Percentiles rank a stretch among this genome's conserved stretches.
Conservation (phyloP, 2,888 invertebrate species). For the Beris morrisii region DNA sequence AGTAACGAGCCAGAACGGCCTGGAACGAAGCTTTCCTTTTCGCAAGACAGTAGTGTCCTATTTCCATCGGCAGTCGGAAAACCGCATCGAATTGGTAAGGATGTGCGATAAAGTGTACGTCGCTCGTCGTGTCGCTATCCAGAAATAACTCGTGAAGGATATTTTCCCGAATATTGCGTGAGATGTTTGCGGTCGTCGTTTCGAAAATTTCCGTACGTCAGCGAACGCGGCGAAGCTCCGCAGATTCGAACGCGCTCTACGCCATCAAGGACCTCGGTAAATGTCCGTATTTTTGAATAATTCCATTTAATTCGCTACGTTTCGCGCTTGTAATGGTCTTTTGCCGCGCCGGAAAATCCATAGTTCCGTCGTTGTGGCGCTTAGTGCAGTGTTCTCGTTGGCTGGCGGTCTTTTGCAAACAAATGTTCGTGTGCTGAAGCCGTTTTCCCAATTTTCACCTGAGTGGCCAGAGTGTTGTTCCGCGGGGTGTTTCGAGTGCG, state of each 20-base stretch:
- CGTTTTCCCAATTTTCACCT: constrained; percentile 5
- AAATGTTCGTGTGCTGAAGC: constrained; percentile 19
- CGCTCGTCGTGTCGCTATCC: constrained; percentile 3
- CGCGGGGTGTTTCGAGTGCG: constrained; percentile 4
- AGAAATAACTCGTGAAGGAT: constrained; percentile 9
- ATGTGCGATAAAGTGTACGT: constrained; percentile 1
- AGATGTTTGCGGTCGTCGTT: not conserved
- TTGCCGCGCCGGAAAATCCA: too few species aligned
- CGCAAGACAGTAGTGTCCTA: constrained; percentile 8
- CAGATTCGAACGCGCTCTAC: not conserved
- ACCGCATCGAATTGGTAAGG: constrained; percentile 24
- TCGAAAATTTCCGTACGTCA: not conserved
- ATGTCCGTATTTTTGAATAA: too few species aligned
- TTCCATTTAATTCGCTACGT: too few species aligned
- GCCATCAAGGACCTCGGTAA: too few species aligned
- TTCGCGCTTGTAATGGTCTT: too few species aligned
- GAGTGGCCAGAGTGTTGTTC: not conserved
- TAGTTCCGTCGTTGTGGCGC: too few species aligned
- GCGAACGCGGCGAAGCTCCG: not conserved
- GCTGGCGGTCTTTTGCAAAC: too few species aligned
- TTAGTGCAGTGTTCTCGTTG: too few species aligned
- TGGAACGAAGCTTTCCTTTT: constrained; percentile 24
- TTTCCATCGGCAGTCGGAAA: constrained; percentile 22
- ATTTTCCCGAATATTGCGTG: not conserved
- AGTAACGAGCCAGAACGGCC: not conserved